These are phyloP conservation scores for Lateolabrax maculatus DNA, from an alignment of 2,797 vertebrate species.

Conservation along the genomic window DNA sequence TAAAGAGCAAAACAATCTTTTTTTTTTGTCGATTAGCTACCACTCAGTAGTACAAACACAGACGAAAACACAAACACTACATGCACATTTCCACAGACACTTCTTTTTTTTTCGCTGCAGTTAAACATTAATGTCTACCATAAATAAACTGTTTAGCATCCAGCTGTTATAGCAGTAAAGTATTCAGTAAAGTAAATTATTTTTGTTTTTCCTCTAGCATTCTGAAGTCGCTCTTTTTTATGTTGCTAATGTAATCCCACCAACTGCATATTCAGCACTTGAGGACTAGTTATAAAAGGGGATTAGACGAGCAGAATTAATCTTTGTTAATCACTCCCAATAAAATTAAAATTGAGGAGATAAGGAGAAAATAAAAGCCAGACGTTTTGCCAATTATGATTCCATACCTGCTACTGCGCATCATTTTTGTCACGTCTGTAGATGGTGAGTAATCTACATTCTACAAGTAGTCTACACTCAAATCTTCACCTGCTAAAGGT, in stretches of 20 bases:
- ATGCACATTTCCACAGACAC: background rate
- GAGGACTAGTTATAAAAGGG: slow-evolving; percentile 11
- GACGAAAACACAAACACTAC: background rate
- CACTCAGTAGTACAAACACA: background rate
- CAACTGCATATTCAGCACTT: slow-evolving; percentile 32
- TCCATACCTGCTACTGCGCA: background rate
- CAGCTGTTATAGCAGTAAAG: slow-evolving; percentile 28
- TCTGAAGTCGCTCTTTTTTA: slow-evolving; percentile 30
- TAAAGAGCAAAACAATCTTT: background rate
- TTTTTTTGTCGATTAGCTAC: background rate
- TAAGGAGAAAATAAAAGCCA: too few relatives aligned
- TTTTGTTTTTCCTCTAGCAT: slow-evolving; percentile 37
- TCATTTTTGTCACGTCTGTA: background rate
- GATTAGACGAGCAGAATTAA: slow-evolving; percentile 19
- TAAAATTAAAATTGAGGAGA: slow-evolving; percentile 12
- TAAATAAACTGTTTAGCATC: too few relatives aligned
- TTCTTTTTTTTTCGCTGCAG: too few relatives aligned
- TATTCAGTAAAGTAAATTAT: slow-evolving; percentile 34
- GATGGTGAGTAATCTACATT: background rate
- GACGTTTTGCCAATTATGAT: background rate
- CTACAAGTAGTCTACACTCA: background rate
- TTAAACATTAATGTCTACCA: too few relatives aligned
- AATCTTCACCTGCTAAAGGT: background rate
- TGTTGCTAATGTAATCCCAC: slow-evolving; percentile 27
- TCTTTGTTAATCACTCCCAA: slow-evolving; percentile 19